Percentiles rank a stretch among this genome's conserved stretches.
phyloP scores from a whole-genome alignment of 2,888 invertebrate genomes.

The Electrophaes corylata region DNA sequence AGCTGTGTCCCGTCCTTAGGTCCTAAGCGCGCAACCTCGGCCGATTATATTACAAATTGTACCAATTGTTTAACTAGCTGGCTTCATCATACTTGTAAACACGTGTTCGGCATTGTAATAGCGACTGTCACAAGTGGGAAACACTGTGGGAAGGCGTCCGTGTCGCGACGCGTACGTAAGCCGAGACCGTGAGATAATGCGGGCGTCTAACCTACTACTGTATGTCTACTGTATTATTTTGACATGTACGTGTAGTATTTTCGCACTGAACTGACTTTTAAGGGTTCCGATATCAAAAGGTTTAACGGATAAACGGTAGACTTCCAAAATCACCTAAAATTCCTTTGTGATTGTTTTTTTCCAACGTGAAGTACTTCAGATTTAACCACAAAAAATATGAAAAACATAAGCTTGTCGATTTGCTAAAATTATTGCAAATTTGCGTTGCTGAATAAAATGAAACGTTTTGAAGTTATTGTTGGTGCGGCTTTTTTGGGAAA shows the following conservation, averaged over 20 bases:
- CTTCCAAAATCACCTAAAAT: too few species aligned
- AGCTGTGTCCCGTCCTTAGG: slow-evolving; percentile 3
- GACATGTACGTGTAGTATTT: neutral
- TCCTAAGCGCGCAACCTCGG: slow-evolving; percentile 2
- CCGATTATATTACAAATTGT: slow-evolving; percentile 21
- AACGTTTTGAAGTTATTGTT: too few species aligned
- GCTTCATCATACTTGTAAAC: slow-evolving; percentile 10
- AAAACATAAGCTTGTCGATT: too few species aligned
- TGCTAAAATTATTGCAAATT: too few species aligned
- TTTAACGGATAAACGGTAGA: too few species aligned
- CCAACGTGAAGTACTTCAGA: too few species aligned
- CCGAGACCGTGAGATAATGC: slow-evolving; percentile 76
- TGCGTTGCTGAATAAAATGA: too few species aligned
- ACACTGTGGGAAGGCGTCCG: slow-evolving; percentile 49
- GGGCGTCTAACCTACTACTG: slow-evolving; percentile 43
- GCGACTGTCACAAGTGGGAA: slow-evolving; percentile 55
- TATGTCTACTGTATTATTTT: neutral
- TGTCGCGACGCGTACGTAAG: slow-evolving; percentile 46
- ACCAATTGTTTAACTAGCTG: slow-evolving; percentile 19
- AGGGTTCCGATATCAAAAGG: neutral
- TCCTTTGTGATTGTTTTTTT: too few species aligned
- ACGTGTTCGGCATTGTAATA: slow-evolving; percentile 54
- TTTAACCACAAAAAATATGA: too few species aligned
- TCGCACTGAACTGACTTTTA: too few species aligned
- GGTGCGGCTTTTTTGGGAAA: too few species aligned